These are phyloP conservation scores for Otus scops DNA, from an alignment of 2,797 vertebrate species.

Conservation along the genomic window DNA sequence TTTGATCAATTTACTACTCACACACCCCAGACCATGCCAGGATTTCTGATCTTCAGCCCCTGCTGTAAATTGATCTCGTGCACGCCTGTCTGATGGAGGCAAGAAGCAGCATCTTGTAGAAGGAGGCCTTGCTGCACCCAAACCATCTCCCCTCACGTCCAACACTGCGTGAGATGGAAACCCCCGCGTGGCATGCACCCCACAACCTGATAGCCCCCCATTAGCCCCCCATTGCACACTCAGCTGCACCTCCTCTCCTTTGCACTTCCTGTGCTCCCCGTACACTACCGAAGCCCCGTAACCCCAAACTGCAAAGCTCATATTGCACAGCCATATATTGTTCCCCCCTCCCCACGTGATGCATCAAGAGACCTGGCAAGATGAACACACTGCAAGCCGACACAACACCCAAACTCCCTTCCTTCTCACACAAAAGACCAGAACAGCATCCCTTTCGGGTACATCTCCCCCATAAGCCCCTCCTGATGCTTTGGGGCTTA, in stretches of 20 bases:
- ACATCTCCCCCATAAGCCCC: fast-evolving
- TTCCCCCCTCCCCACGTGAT: fast-evolving
- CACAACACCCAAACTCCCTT: not conserved
- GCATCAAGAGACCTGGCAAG: fast-evolving
- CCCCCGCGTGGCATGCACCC: fast-evolving
- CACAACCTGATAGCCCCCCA: fast-evolving
- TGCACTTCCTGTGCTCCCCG: fast-evolving
- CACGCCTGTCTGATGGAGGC: not conserved
- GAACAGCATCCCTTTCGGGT: not conserved
- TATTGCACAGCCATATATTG: not conserved
- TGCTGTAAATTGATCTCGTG: not conserved
- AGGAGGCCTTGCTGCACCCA: not conserved
- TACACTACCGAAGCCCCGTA: not conserved
- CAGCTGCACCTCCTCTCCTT: not conserved
- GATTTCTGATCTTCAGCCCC: not conserved
- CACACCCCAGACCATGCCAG: not conserved
- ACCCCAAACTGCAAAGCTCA: not conserved
- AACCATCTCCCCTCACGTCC: not conserved
- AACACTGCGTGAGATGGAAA: fast-evolving
- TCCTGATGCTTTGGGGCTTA: not conserved
- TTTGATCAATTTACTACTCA: slow-evolving; percentile 37
- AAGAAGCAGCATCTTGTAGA: not conserved
- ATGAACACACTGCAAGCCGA: fast-evolving
- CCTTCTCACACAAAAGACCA: not conserved
- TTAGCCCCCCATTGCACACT: not conserved